These are phyloP conservation scores for Engystomops pustulosus DNA, from an alignment of 2,113 vertebrate genomes.

Conservation along the genomic window DNA sequence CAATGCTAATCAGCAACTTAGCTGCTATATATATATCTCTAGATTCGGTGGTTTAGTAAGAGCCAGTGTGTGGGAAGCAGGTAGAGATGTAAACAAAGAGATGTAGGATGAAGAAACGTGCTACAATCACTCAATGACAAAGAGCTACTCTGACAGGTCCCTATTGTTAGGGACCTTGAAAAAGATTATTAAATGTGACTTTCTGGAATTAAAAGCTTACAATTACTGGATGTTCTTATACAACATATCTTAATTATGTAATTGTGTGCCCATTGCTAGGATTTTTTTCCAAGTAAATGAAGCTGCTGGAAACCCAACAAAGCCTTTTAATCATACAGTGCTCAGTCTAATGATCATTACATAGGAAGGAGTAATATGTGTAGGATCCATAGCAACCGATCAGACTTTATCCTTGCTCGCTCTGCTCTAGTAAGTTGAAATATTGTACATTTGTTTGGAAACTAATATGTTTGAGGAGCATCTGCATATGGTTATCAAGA, in stretches of 20 bases:
- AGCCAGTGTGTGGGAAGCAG: slow-evolving; percentile 11
- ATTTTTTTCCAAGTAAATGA: neutral
- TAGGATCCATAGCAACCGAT: neutral
- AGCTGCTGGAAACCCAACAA: neutral
- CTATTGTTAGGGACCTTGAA: neutral
- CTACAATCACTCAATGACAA: neutral
- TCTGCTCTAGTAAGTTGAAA: neutral
- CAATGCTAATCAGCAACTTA: neutral
- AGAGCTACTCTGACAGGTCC: slow-evolving; percentile 1
- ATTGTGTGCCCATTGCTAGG: neutral
- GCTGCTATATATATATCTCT: neutral
- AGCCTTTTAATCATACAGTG: neutral
- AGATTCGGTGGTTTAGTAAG: neutral
- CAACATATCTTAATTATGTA: neutral
- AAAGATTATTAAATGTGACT: neutral
- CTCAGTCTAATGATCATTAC: neutral
- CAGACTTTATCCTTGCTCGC: neutral
- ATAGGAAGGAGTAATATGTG: neutral
- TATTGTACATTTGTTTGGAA: neutral
- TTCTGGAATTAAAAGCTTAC: neutral
- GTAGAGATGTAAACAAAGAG: slow-evolving; percentile 36
- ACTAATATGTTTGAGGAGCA: neutral
- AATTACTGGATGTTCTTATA: neutral
- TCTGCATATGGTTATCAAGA: neutral
- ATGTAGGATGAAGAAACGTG: slow-evolving; percentile 1